Base-by-base conservation (phyloP, 2,113 vertebrate species). In the Neolamprologus fasciatus region DNA sequence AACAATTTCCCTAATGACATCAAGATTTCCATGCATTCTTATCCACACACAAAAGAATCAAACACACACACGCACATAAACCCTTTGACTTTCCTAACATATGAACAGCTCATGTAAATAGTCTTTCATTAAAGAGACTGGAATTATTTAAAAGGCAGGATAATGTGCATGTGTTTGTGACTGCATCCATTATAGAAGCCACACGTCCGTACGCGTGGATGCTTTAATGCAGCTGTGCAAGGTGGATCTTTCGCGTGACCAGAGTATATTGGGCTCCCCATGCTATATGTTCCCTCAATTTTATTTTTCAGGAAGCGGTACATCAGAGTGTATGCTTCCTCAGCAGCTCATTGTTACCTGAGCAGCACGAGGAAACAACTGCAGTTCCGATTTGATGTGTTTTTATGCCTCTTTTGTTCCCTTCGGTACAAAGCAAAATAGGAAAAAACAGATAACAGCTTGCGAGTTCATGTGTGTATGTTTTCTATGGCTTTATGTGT, bases 311-410 rank as follows among this genome's bases (percentile, higher is more conserved):
- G 95, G 93, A 95, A 94, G 88, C 3, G 35, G 73, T 47, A 85
- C 42, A 79, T 88, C 58, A 33, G 85, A 45, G 63, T 42, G 13
- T 71, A 54, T 26, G 87, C 87, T 87, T 85, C 88, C 86, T 85
- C 89, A 28, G 76, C 82, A 61, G 87, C 88, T 93, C 90, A 95
- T 95, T 95, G 95, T 94, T 95, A 96, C 93, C 94, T 91, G 93
- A 92, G 89, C 80, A 40, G 90, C 87, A 68, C 26, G 50, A 92
- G 95, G 95, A 95, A 95, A 95, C 94, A 92, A 95, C 94, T 94
- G 94, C 87, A 54, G 89, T 86, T 93, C 92, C 88, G 37, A 76
- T 80, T 68, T 3, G 57, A 50, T 82, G 83, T 91, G 86, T 91
- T 89, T 91, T 58, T 81, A 55, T 88, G 81, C 83, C 86, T 89